These are phyloP conservation scores for Monoplex corrugatus DNA, from an alignment of 2,888 invertebrate species.

Conservation along the genomic window DNA sequence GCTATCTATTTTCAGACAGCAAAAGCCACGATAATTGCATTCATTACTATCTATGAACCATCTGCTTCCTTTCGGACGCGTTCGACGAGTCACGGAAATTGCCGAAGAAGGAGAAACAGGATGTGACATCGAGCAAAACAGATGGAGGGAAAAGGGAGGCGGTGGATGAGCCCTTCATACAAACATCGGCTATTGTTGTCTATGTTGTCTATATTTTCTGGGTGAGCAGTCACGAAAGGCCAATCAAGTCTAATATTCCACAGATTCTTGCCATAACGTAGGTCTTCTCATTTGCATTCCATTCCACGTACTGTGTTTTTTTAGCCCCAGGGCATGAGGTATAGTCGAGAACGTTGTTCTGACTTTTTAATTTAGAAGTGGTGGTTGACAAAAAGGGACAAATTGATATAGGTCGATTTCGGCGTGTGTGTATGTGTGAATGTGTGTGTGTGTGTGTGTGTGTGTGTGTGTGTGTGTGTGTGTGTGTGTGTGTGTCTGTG, in stretches of 20 bases:
- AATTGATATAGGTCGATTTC: no score
- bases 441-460: neutral
- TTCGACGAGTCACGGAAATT: neutral
- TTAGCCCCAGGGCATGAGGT: no score
- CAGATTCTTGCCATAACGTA: neutral
- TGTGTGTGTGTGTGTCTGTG: neutral
- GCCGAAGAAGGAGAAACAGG: constrained; percentile 2
- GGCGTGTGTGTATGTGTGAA: no score
- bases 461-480: neutral
- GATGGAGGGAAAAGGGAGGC: neutral
- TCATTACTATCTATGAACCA: neutral
- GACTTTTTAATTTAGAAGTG: no score
- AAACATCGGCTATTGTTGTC: constrained; percentile 12
- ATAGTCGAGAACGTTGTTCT: no score
- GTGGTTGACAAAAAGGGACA: no score
- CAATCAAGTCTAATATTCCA: neutral
- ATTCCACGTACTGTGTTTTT: no score
- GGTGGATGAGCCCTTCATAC: neutral
- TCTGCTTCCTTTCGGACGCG: neutral
- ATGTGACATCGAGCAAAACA: neutral
- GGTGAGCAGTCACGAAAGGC: neutral
- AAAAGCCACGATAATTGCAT: no score
- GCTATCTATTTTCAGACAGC: no score
- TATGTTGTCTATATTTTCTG: constrained; percentile 20
- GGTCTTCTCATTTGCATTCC: constrained; percentile 24